These are phyloP conservation scores for Venturia canescens DNA, from an alignment of 1,140 invertebrate genomes.

Conservation along the genomic window DNA sequence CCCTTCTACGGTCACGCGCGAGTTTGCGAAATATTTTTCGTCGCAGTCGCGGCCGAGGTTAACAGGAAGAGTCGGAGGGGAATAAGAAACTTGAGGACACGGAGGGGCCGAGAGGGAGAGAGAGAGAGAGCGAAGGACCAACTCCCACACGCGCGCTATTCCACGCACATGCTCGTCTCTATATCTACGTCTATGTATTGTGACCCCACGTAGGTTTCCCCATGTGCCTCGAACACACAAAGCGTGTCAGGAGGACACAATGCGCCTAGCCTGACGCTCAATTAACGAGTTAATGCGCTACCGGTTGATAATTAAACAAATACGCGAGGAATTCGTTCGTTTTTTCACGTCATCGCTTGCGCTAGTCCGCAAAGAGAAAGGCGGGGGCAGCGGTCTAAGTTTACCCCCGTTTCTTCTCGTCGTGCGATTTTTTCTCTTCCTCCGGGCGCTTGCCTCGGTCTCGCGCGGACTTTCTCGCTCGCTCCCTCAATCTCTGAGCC, in stretches of 20 bases:
- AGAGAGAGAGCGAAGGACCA: slow-evolving; percentile 49
- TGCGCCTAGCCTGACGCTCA: slow-evolving; percentile 75
- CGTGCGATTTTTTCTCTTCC: slow-evolving; percentile 40
- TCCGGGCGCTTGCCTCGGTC: not conserved
- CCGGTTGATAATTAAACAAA: slow-evolving; percentile 77
- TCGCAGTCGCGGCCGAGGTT: slow-evolving; percentile 51
- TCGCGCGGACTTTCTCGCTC: not conserved
- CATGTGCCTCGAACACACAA: slow-evolving; percentile 62
- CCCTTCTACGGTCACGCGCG: not conserved
- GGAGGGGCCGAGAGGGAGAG: slow-evolving; percentile 51
- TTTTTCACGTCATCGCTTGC: slow-evolving; percentile 20
- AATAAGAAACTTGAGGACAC: slow-evolving; percentile 41
- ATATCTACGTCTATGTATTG: not conserved
- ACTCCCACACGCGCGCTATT: slow-evolving; percentile 60
- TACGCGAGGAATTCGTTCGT: slow-evolving; percentile 55
- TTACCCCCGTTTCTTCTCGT: slow-evolving; percentile 47
- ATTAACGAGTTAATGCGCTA: slow-evolving; percentile 77
- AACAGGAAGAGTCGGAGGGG: slow-evolving; percentile 53
- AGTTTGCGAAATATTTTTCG: slow-evolving; percentile 16
- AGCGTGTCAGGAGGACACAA: slow-evolving; percentile 75
- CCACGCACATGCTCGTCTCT: not conserved
- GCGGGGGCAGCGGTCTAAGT: slow-evolving; percentile 33
- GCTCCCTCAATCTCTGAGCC: not conserved
- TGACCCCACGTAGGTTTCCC: slow-evolving; percentile 36
- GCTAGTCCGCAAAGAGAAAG: not conserved